Evolutionary conservation across 1,140 invertebrate genomes (phyloP).

Genomic region (Bombus haemorrhoidalis): DNA sequence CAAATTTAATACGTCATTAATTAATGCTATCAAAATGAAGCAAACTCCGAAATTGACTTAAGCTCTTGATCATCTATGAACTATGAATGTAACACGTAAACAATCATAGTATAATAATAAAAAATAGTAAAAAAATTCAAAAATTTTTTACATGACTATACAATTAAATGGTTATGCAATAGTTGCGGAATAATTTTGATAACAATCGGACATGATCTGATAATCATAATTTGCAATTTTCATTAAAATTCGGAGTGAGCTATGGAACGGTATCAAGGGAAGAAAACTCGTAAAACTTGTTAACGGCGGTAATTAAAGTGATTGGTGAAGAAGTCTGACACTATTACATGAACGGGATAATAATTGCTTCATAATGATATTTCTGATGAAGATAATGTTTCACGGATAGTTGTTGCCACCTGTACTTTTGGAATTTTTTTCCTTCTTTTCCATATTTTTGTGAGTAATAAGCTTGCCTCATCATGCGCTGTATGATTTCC

Average conservation of each 20-base stretch:
- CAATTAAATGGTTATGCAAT: not conserved
- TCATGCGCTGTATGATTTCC: constrained; percentile 25
- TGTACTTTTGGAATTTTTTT: not conserved
- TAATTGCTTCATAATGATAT: not conserved
- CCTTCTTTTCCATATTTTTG: not conserved
- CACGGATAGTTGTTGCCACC: not conserved
- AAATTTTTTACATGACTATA: not conserved
- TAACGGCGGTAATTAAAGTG: not conserved
- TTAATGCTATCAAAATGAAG: too few relatives aligned
- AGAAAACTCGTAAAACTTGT: not conserved
- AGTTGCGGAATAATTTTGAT: not conserved
- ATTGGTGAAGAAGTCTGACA: not conserved
- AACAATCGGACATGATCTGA: not conserved
- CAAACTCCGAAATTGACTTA: too few relatives aligned
- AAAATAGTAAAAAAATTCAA: not conserved
- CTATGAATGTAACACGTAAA: not conserved
- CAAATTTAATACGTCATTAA: too few relatives aligned
- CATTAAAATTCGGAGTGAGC: not conserved
- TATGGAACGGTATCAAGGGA: not conserved
- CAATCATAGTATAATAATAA: not conserved
- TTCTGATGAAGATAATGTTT: not conserved
- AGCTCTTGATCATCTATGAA: too few relatives aligned
- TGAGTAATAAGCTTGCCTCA: not conserved
- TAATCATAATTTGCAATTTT: not conserved
- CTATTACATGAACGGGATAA: not conserved